Conservation (phyloP, 1,140 invertebrate species). For the Nomia melanderi region DNA sequence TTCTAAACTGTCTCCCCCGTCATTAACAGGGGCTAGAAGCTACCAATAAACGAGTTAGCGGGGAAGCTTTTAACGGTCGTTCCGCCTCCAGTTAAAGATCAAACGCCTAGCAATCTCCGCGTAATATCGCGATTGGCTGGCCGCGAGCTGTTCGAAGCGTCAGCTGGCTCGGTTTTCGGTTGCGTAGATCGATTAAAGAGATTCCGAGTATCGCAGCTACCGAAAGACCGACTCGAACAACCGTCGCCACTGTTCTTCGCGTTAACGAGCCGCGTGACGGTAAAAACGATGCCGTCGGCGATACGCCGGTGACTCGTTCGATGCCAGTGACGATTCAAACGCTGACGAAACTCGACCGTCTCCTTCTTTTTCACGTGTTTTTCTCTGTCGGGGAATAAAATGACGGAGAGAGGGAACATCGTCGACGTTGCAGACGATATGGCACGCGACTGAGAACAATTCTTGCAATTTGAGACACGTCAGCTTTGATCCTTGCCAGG, state of each 20-base stretch:
- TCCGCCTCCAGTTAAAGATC: no score
- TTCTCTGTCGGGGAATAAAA: no score
- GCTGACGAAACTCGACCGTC: background rate
- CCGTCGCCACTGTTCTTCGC: slow-evolving; percentile 32
- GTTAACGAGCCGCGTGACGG: background rate
- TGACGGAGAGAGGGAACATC: background rate
- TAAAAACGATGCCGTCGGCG: slow-evolving; percentile 10
- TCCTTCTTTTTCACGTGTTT: no score
- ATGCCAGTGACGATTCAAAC: slow-evolving; percentile 17
- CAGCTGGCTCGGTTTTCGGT: background rate
- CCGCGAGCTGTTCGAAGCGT: no score
- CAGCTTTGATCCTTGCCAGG: slow-evolving; percentile 58
- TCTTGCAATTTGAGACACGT: slow-evolving; percentile 55
- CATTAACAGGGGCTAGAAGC: no score
- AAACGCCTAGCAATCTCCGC: no score
- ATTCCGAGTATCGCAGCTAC: slow-evolving; percentile 19
- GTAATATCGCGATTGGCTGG: no score
- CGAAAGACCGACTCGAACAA: no score
- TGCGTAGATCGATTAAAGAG: slow-evolving; percentile 11
- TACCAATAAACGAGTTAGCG: no score
- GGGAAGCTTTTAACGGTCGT: no score
- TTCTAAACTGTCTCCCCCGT: no score
- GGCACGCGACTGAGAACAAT: slow-evolving; percentile 61
- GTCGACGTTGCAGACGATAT: slow-evolving; percentile 54
- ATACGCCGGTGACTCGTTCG: background rate